Conservation (phyloP, 2,113 vertebrate genomes). For the Murina feae region DNA sequence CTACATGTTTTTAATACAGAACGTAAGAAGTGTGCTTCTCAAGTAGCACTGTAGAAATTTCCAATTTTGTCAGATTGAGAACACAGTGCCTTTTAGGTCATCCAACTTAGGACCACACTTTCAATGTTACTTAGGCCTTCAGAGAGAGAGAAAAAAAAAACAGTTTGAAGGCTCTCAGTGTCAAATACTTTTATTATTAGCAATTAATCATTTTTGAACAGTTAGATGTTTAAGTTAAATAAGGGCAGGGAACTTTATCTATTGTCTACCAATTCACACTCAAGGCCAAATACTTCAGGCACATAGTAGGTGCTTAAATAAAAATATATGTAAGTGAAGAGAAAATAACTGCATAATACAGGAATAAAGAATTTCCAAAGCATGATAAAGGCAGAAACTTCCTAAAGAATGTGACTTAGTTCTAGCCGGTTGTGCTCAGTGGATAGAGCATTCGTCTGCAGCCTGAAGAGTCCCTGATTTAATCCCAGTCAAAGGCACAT, state of each 20-base stretch:
- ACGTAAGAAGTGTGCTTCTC: background rate
- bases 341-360: background rate
- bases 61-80: background rate
- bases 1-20: background rate
- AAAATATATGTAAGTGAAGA: background rate
- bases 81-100: background rate
- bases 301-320: background rate
- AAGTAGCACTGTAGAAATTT: background rate
- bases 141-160: background rate
- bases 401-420: background rate
- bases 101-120: background rate
- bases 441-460: too few species aligned
- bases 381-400: background rate
- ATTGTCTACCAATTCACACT: background rate
- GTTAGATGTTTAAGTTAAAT: background rate
- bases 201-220: background rate
- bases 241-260: background rate
- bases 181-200: too few species aligned
- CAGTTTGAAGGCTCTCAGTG: background rate
- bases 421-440: too few species aligned
- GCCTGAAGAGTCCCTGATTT: too few species aligned
- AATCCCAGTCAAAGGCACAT: too few species aligned
- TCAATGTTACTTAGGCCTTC: background rate
- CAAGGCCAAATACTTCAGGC: background rate
- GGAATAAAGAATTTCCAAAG: background rate